Evolutionary conservation across 2,797 vertebrate genomes (phyloP).

Genomic region (Centropyge bicolor): DNA sequence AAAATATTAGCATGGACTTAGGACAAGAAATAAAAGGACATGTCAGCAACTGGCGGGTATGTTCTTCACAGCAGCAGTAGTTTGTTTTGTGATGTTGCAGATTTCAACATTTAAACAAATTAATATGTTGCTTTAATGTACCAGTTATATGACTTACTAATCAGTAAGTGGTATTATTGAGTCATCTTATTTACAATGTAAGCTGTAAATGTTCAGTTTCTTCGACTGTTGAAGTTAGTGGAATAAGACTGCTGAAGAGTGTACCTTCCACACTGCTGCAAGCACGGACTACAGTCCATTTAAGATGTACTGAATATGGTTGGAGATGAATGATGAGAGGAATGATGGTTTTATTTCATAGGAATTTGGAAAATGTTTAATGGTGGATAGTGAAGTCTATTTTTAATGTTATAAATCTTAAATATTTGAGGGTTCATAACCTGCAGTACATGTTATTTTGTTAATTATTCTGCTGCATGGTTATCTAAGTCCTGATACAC

Average conservation of each 20-base stretch:
- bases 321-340: neutral
- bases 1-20: neutral
- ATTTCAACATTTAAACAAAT: neutral
- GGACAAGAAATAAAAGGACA: neutral
- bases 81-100: neutral
- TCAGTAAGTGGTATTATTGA: neutral
- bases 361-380: neutral
- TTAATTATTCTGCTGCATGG: neutral
- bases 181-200: neutral
- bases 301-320: slow-evolving; percentile 1
- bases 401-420: neutral
- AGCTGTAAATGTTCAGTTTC: neutral
- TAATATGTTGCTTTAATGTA: neutral
- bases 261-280: neutral
- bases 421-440: slow-evolving; percentile 1
- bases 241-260: neutral
- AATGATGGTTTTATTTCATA: neutral
- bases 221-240: neutral
- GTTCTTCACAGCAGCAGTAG: slow-evolving; percentile 6
- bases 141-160: neutral
- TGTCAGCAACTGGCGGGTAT: neutral
- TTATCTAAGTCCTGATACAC: neutral
- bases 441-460: slow-evolving; percentile 3
- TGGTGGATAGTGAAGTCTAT: neutral
- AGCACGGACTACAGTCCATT: neutral